Evolutionary conservation across 2,113 vertebrate genomes (phyloP), one percentile per base, ranked within the genome.

Genomic region (Charadrius vociferus): DNA sequence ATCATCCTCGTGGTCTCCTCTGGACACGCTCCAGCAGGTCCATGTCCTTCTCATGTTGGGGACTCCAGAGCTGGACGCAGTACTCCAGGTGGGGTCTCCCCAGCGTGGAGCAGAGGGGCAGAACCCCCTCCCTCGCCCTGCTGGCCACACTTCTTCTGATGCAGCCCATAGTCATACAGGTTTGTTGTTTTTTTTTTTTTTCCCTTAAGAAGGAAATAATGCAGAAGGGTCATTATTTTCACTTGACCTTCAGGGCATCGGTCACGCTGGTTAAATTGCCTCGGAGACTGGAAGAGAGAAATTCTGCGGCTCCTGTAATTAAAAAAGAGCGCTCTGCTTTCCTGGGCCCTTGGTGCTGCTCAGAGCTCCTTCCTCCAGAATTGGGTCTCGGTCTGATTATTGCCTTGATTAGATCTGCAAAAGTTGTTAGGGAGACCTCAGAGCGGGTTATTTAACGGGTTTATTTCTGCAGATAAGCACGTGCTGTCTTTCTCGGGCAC

Each of bases 401-500:
- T 70, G n/a, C 73, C 56, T 55, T 39, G 53, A 26, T 56, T 41
- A 37, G 10, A 50, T 30, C 47, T 50, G n/a, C 30, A 18, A 10
- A 59, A 39, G 5, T 32, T 14, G 19, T 65, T 29, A 21, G 36
- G 18, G 61, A 85, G 21, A 34, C 53, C 83, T 56, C 27, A 4
- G 67, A 84, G 49, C 29, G 6, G 53, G 30, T 56, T 62, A 18
- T 47, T 92, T 45, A 39, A 74, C 32, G 32, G 5, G 0, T 74
- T 63, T 81, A 10, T 67, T 36, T 53, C 67, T 47, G 67, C 67
- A 72, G 67, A 74, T 34, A 24, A 67, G 61, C 23, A 23, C 6
- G 0, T 13, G 27, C 19, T 55, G 0, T 37, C 74, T 74, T 50
- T 68, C 61, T 56, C 6, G 0, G 49, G 36, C 53, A 14, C 20